These are phyloP conservation scores for Caenorhabditis virilis DNA, from an alignment of 2,888 invertebrate genomes.

Conservation along the genomic window DNA sequence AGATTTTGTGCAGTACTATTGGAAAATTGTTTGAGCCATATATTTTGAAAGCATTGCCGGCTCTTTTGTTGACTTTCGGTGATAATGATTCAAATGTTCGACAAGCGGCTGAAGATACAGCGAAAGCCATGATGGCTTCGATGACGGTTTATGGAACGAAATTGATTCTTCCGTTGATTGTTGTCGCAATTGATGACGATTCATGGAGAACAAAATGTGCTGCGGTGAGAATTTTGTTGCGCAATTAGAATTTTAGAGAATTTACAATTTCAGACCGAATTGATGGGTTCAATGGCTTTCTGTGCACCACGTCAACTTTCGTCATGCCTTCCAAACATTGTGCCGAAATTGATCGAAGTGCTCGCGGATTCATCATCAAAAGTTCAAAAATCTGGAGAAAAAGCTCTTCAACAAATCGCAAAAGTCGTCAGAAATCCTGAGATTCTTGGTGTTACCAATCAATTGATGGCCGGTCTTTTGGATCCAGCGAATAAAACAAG, in stretches of 20 bases:
- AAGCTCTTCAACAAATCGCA: constrained; percentile 92
- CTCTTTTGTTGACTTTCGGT: constrained; percentile 91
- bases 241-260: too few relatives aligned
- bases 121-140: constrained; percentile 82
- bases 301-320: constrained; percentile 98
- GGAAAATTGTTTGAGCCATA: constrained; percentile 98
- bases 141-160: constrained; percentile 96
- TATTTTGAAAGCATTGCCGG: constrained; percentile 88
- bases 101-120: constrained; percentile 79
- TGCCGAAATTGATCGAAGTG: constrained; percentile 94
- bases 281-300: constrained; percentile 87
- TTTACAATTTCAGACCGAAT: constrained; percentile 35
- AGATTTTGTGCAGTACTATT: constrained; percentile 83
- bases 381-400: constrained; percentile 74
- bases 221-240: too few relatives aligned
- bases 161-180: constrained; percentile 87
- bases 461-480: constrained; percentile 54
- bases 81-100: constrained; percentile 91
- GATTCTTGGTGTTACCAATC: constrained; percentile 74
- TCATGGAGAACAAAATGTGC: constrained; percentile 95
- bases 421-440: constrained; percentile 97
- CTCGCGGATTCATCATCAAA: constrained; percentile 88
- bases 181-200: constrained; percentile 92
- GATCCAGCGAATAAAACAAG: constrained; percentile 85
- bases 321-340: constrained; percentile 94